Evolutionary conservation across 1,140 invertebrate species (phyloP), one percentile per base, ranked within the genome.

Genomic region (Melitaea cinxia): DNA sequence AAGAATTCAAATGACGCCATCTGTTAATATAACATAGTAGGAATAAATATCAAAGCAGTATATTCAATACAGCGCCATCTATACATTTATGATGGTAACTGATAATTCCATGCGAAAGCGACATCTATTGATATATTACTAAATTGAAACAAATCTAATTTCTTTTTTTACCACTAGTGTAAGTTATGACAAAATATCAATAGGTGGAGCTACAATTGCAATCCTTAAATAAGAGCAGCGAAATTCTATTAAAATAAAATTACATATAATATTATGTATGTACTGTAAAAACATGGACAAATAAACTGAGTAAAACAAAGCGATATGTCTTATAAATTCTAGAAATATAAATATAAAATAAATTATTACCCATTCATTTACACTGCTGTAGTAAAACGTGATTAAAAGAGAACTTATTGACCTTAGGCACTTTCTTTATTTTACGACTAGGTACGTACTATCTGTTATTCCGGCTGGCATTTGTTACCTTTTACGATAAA

Each of bases 21-120:
- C 52, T 54, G 6, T 54, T 21, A 12, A n/a, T 2, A 1, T 21
- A 12, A 12, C 15, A 0, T 17, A 0, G 5, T 12, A 23, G 6
- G 6, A 2, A 0, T 14, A 37, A 0, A n/a, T 5, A 19, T 0
- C 5, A 21, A 5, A 6, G 15, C 14, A 37, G 5, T 37, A 37
- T n/a, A 4, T 0, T 0, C n/a, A 37, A 14, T 33, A 37, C 52
- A 54, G 28, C 52, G 52, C 30, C 52, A 54, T 54, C 52, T 54
- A 14, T 54, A 0, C 4, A 14, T 37, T 1, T 1, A 15, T 4
- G 4, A 15, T 14, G 14, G 5, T 4, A 15, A 3, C n/a, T 15
- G 2, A 37, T 4, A 1, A n/a, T 4, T 12, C 0, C n/a, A 0
- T 15, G n/a, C 5, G 14, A 1, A 0, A 37, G 12, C 35, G 35